Base-by-base conservation (phyloP, 2,113 vertebrate genomes). In the Ariopsis seemanni region DNA sequence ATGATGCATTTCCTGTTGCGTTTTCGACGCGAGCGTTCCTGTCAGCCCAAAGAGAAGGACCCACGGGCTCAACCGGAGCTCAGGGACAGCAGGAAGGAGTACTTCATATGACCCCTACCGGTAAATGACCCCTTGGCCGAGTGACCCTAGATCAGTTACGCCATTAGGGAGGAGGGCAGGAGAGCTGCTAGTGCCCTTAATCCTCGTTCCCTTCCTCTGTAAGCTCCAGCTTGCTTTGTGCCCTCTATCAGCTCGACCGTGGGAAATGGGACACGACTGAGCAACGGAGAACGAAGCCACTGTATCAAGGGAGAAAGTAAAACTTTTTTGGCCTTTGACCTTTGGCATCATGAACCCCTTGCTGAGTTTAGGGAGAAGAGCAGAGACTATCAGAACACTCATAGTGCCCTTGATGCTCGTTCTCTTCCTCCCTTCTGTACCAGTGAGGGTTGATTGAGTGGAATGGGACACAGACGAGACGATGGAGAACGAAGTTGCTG, bases 1-100 rank as follows among this genome's bases (percentile, higher is more conserved):
- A 96, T 96, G 95, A 95, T 92, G 81, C 96, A 95, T 81, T 94
- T 97, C 87, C 94, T 97, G 25, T 96, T 96, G 92, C 96, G 95
- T 60, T 95, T 96, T 77, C 96, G 95, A 18, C 87, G 91, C 92
- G 96, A 90, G 90, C 69, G 48, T 30, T 52, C 95, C 5, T 95
- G 94, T 71, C 96, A 96, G 90, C 90, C 91, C 63, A 97, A 96
- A 88, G 95, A 96, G 89, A 97, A 96, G 82, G 96, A 96, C 81
- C 95, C 96, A 2, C 93, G 95, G 0, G 94, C 95, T 69, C 94
- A 94, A 75, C 90, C 95, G 2, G 96, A 96, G 86, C 94, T 88
- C 90, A 95, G 93, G 89, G 95, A 97, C 89, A 96, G 95, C 92
- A 96, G 96, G 91, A 94, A 95, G 83, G 97, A 97, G 85, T 97